These are phyloP conservation scores for Bombus cullumanus DNA, from an alignment of 1,140 invertebrate genomes.

Conservation along the genomic window DNA sequence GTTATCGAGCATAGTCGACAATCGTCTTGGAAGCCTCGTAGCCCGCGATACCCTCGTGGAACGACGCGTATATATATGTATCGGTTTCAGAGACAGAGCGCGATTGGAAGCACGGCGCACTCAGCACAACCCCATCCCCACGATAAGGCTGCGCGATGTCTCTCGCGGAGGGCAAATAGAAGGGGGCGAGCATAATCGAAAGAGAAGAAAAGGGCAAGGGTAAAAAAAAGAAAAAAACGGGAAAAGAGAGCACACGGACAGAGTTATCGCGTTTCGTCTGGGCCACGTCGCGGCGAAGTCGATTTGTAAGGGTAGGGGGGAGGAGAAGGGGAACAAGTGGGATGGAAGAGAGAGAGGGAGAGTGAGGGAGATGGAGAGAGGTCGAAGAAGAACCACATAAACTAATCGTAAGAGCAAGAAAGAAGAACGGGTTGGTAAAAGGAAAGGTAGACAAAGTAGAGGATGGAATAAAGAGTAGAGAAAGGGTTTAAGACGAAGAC, in stretches of 20 bases:
- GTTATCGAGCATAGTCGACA: slow-evolving; percentile 21
- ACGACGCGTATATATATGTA: not conserved
- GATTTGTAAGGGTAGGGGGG: slow-evolving; percentile 51
- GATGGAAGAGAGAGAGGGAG: slow-evolving; percentile 24
- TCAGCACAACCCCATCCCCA: slow-evolving; percentile 34
- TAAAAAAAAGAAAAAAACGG: slow-evolving; percentile 22
- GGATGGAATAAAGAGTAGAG: slow-evolving; percentile 27
- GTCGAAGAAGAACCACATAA: not conserved
- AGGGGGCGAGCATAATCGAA: slow-evolving; percentile 47
- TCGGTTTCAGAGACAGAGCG: slow-evolving; percentile 21
- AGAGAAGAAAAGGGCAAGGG: slow-evolving; percentile 58
- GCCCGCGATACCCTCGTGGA: slow-evolving; percentile 12
- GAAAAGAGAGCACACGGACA: slow-evolving; percentile 41
- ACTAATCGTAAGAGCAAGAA: not conserved
- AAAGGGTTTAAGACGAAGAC: slow-evolving; percentile 31
- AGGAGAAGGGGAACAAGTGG: not conserved
- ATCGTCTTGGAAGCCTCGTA: slow-evolving; percentile 14
- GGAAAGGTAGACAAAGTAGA: not conserved
- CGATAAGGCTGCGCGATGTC: slow-evolving; percentile 59
- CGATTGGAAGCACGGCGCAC: slow-evolving; percentile 39
- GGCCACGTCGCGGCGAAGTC: slow-evolving; percentile 56
- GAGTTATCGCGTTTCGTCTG: slow-evolving; percentile 62
- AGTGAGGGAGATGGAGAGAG: not conserved
- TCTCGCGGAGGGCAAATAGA: slow-evolving; percentile 63
- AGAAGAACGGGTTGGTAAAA: not conserved